Percentiles rank a stretch among this genome's conserved stretches.
phyloP scores from a whole-genome alignment of 1,140 invertebrate species.

The Odontomachus brunneus region DNA sequence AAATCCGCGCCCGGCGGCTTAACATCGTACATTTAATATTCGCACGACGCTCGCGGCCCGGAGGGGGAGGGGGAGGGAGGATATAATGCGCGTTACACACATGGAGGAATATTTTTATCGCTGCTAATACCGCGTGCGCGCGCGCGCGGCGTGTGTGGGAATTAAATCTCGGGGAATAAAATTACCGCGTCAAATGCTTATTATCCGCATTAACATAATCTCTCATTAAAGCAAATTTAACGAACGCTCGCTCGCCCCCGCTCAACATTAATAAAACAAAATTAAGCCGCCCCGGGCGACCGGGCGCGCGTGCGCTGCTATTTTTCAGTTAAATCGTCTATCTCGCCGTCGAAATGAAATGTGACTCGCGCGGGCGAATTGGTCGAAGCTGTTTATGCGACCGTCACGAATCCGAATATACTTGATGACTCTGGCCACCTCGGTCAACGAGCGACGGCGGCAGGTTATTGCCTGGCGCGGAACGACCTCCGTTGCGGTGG shows the following conservation, averaged over 20 bases:
- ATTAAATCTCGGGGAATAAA: conserved; percentile 5
- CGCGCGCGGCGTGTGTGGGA: not conserved
- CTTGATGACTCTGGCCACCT: conserved; percentile 11
- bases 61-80: too few species aligned
- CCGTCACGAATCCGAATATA: conserved; percentile 3
- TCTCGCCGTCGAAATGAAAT: conserved; percentile 1
- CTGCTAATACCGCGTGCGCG: not conserved
- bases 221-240: conserved; percentile 9
- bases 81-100: not conserved
- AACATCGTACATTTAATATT: conserved; percentile 8
- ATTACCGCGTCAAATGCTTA: conserved; percentile 22
- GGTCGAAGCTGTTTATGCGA: not conserved
- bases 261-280: conserved; percentile 22
- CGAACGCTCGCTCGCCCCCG: not conserved
- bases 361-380: not conserved
- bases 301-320: not conserved
- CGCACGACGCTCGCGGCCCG: not conserved
- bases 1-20: not conserved
- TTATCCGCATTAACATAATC: conserved; percentile 9
- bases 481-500: conserved; percentile 1
- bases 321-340: not conserved
- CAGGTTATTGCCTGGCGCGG: conserved; percentile 58
- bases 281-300: too few species aligned
- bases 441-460: conserved; percentile 45
- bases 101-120: not conserved